A percentile compares a stretch with the other conserved stretches of the same genome.
phyloP scores from a whole-genome alignment of 2,888 invertebrate genomes.

The Trisateles emortualis region DNA sequence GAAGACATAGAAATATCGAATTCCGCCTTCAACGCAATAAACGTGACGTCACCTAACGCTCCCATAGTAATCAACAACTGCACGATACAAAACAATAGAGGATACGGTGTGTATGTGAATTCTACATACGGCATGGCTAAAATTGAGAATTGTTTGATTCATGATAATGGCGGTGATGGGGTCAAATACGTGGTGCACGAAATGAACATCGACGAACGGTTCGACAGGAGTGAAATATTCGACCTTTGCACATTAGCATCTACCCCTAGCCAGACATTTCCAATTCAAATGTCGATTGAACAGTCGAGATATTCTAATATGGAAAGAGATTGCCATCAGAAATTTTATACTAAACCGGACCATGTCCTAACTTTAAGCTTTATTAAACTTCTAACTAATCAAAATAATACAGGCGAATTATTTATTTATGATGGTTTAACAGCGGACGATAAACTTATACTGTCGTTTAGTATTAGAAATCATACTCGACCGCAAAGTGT shows the following conservation, averaged over 20 bases:
- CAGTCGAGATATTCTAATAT: constrained; percentile 91
- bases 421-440: constrained; percentile 93
- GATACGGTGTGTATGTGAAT: constrained; percentile 96
- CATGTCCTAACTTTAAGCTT: constrained; percentile 95
- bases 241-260: constrained; percentile 95
- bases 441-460: constrained; percentile 89
- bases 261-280: constrained; percentile 94
- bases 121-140: constrained; percentile 94
- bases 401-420: constrained; percentile 91
- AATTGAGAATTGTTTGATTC: constrained; percentile 92
- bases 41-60: constrained; percentile 94
- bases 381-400: constrained; percentile 92
- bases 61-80: constrained; percentile 94
- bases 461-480: constrained; percentile 92
- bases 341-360: constrained; percentile 92
- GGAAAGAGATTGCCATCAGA: constrained; percentile 92
- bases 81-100: constrained; percentile 93
- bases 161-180: constrained; percentile 96
- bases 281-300: constrained; percentile 93
- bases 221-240: constrained; percentile 91
- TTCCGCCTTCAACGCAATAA: constrained; percentile 97
- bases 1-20: constrained; percentile 93
- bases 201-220: constrained; percentile 91
- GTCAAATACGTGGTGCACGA: constrained; percentile 95
- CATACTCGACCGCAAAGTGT: constrained; percentile 95